Evolutionary conservation across 2,797 vertebrate genomes (phyloP), one percentile per base, ranked within the genome.

Genomic region (Phataginus tetradactyla): DNA sequence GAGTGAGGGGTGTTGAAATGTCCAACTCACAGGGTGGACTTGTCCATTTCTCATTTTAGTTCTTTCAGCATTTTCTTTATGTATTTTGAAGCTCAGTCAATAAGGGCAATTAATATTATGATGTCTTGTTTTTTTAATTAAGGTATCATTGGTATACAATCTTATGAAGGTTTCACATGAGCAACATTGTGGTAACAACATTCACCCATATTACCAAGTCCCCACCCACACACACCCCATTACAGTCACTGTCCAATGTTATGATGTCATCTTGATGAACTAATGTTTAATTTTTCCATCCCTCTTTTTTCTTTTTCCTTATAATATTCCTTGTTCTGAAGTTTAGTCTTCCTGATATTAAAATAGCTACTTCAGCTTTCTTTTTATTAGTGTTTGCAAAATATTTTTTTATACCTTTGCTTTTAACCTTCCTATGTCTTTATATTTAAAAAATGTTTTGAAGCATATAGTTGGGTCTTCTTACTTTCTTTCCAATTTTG

Each of bases 61-160:
- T 12, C 72, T n/a, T 29, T 13, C 10, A n/a, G 45, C 45, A 21
- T 75, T 12, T n/a, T 45, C 18, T 75, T n/a, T 51, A 51, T n/a
- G 45, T 18, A 23, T 75, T n/a, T 53, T 18, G 32, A n/a, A 53
- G 5, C 29, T 32, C 32, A 3, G 10, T 75, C 72, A 13, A 49
- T 0, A 1, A 29, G 69, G 45, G 17, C 45, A 32, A 0, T 21
- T 23, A 53, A 20, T 21, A 23, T n/a, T 53, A 11, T 32, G 1
- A 10, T 13, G 18, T 23, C 72, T 53, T 51, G 39, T 45, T 45
- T 45, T 45, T 45, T 12, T 10, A 45, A 45, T 45, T 45, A 45
- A 45, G 45, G 45, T 11, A 45, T 45, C 45, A 45, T 45, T 45
- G 45, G 45, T 45, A 12, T 12, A 45, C 45, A 45, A 2, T 45